A percentile compares a stretch with the other conserved stretches of the same genome.
Evolutionary conservation across 2,797 vertebrate species (phyloP).

Genomic region (Syngnathus rostellatus): DNA sequence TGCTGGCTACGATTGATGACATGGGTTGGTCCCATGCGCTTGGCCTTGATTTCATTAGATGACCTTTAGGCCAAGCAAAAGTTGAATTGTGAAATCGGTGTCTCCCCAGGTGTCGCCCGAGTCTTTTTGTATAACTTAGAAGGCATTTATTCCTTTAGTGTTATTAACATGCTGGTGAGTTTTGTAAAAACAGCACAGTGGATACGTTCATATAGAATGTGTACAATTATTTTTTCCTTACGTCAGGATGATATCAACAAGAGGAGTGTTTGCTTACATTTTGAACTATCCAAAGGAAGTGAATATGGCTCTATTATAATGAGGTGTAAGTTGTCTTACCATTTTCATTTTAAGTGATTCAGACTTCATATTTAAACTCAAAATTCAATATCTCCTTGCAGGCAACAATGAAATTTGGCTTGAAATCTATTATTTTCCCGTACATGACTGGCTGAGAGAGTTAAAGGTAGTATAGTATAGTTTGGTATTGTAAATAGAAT

Average conservation of each 20-base stretch:
- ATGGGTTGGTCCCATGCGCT: slow-evolving; percentile 66
- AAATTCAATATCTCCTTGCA: slow-evolving; percentile 31
- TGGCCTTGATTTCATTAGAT: background rate
- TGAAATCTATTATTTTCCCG: slow-evolving; percentile 78
- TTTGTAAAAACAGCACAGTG: background rate
- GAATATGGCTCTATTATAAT: slow-evolving; percentile 73
- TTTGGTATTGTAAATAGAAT: background rate
- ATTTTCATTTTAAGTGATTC: background rate
- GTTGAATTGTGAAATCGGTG: background rate
- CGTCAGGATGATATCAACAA: slow-evolving; percentile 76
- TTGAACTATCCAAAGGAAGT: slow-evolving; percentile 67
- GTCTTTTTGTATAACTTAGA: slow-evolving; percentile 70
- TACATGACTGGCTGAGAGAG: slow-evolving; percentile 78
- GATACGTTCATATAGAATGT: background rate
- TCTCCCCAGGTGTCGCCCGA: slow-evolving; percentile 70
- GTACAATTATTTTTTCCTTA: background rate
- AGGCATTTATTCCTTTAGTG: slow-evolving; percentile 65
- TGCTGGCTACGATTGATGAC: slow-evolving; percentile 78
- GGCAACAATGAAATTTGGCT: slow-evolving; percentile 73
- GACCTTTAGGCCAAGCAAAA: background rate
- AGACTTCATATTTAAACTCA: background rate
- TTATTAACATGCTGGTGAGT: slow-evolving; percentile 77
- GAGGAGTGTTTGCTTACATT: slow-evolving; percentile 64
- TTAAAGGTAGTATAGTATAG: slow-evolving; percentile 37
- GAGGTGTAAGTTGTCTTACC: slow-evolving; percentile 73